phyloP scores from a whole-genome alignment of 2,888 invertebrate species.

The Epinotia brunnichana region DNA sequence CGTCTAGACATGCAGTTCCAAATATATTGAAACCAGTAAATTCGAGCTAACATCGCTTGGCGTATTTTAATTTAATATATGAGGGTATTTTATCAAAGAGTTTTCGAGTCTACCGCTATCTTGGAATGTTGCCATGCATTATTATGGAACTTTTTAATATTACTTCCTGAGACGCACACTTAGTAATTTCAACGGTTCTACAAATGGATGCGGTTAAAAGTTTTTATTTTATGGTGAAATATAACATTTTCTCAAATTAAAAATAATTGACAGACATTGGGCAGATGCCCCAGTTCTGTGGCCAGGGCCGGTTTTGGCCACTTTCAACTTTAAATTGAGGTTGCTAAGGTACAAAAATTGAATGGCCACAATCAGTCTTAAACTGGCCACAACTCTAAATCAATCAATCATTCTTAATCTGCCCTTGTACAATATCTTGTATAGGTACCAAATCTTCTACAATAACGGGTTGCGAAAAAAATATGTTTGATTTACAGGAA shows the following conservation, averaged over 20 bases:
- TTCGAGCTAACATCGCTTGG: background rate
- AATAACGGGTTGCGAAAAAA: no score
- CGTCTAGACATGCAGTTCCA: background rate
- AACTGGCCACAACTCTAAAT: no score
- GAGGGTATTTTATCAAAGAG: slow-evolving; percentile 42
- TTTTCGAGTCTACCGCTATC: slow-evolving; percentile 45
- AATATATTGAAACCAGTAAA: slow-evolving; percentile 20
- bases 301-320: no score
- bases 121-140: slow-evolving; percentile 68
- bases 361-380: no score
- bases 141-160: slow-evolving; percentile 63
- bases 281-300: no score
- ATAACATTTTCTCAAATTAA: background rate
- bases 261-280: background rate
- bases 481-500: no score
- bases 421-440: no score
- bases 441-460: no score
- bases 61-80: slow-evolving; percentile 44
- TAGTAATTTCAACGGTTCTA: slow-evolving; percentile 45
- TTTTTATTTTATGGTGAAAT: background rate
- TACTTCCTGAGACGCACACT: slow-evolving; percentile 55
- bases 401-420: no score
- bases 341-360: no score
- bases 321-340: no score
- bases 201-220: background rate